Base-by-base conservation (phyloP, 1,140 invertebrate genomes). In the Drosophila mayri region DNA sequence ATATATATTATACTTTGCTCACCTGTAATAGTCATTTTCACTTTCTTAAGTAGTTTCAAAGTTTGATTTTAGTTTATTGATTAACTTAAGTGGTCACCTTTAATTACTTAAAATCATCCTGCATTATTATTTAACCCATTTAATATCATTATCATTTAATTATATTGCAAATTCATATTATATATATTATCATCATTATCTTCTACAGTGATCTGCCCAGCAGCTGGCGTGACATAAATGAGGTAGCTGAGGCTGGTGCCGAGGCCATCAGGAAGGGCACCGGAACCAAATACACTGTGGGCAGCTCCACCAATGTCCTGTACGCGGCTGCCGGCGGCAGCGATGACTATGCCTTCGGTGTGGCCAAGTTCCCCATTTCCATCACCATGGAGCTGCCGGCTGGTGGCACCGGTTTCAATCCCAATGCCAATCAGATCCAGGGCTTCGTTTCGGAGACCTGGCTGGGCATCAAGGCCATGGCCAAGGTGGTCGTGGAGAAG, bases 361-460 rank as follows among this genome's bases (percentile, higher is more conserved):
- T 93, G 10, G 94, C 94, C 25, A 87, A 93, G 2, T 94, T 96
- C 55, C 94, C 95, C 38, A 94, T 96, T 32, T 94, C 95, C 3
- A 96, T 95, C 82, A 95, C 95, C 4, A 93, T 96, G 80, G 96
- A 97, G 91, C 92, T 97, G 41, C 94, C 96, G 1, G 95, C 96
- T 55, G 95, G 94, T 63, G 95, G 95, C 18, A 81, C 71, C 52
- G 95, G 95, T 1, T 96, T 96, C 88, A 61, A 95, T 32, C 94
- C 97, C 5, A 95, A 95, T 7, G 93, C 94, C 12, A 83, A 91
- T 0, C 94, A 96, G 76, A 96, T 97, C 22, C 20, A 90, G 37
- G 92, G 93, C 28, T 93, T 94, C 37, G 93, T 94, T 9, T 92
- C 93, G n/a, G 97, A 98, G 93, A 97, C 97, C 6, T 97, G 96